Evolutionary conservation across 2,113 vertebrate species (phyloP), one percentile per base, ranked within the genome.

Genomic region (Tamias sibiricus): DNA sequence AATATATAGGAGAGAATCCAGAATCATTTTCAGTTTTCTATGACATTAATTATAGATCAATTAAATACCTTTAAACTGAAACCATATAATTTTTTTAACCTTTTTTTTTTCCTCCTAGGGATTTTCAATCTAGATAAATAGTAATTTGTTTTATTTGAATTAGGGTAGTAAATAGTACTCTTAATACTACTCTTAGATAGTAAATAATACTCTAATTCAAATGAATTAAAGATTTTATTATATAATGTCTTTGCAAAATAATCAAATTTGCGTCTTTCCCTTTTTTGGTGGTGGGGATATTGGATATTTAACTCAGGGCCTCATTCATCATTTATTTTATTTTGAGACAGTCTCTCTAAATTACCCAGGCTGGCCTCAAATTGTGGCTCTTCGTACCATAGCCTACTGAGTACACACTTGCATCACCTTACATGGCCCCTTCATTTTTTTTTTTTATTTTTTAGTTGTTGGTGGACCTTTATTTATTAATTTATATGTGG

Each of bases 31-130:
- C 54, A 87, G 4, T 94, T n/a, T 91, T 75, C 32, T 81, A 28
- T 80, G 57, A 92, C 30, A 82, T 3, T 89, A 87, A 90, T 52
- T 57, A 57, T 19, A 95, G 54, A 86, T 86, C 89, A 64, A 24
- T 75, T 68, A 24, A 95, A 64, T 81, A 97, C 96, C 88, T 76
- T 88, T 40, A 87, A 88, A 22, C 22, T 85, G 9, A 94, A 76
- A 88, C 57, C 5, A 71, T 54, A 14, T 62, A 9, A 4, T 59
- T 72, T 66, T 93, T 66, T 49, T 95, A 85, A 14, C 80, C 90
- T 44, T 2, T 62, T 40, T 47, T 52, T 22, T 57, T 0, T 8
- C 4, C 13, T 32, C 0, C 0, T 2, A 52, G 10, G 79, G 30
- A 81, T 85, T 52, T 87, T 94, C 30, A 84, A 19, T 79, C 62